Conservation (phyloP, 1,140 invertebrate genomes). For the Drusus annulatus region DNA sequence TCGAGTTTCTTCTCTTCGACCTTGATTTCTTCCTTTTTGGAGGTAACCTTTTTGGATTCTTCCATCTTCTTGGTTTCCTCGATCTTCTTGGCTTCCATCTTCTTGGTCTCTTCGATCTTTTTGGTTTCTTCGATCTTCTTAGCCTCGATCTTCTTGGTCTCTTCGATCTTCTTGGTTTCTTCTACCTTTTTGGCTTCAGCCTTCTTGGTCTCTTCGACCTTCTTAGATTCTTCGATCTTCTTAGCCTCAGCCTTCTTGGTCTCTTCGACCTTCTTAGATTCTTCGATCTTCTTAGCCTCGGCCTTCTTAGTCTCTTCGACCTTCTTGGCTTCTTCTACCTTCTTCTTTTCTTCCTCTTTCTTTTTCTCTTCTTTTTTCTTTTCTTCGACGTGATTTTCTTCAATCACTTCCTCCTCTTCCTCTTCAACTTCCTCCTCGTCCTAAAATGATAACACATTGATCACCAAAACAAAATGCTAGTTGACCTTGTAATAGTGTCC, state of each 20-base stretch:
- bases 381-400: constrained; percentile 70
- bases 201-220: constrained; percentile 60
- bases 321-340: too few species aligned
- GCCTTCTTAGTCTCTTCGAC: too few species aligned
- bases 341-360: constrained; percentile 40
- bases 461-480: too few species aligned
- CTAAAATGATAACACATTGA: constrained; percentile 30
- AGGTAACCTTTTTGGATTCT: constrained; percentile 64
- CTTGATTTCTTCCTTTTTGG: constrained; percentile 60
- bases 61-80: constrained; percentile 71
- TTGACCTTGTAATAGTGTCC: too few species aligned
- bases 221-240: constrained; percentile 52
- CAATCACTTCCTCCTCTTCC: constrained; percentile 67
- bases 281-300: constrained; percentile 62
- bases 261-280: constrained; percentile 59
- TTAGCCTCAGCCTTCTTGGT: constrained; percentile 59
- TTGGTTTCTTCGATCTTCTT: constrained; percentile 68
- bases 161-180: constrained; percentile 64
- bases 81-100: constrained; percentile 63
- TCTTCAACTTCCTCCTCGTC: constrained; percentile 71
- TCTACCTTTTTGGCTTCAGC: constrained; percentile 63
- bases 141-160: constrained; percentile 64
- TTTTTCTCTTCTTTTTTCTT: constrained; percentile 63
- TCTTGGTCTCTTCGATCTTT: constrained; percentile 63
- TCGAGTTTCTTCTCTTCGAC: constrained; percentile 61